These are phyloP conservation scores for Pitta sordida DNA, from an alignment of 2,113 vertebrate species.

Conservation along the genomic window DNA sequence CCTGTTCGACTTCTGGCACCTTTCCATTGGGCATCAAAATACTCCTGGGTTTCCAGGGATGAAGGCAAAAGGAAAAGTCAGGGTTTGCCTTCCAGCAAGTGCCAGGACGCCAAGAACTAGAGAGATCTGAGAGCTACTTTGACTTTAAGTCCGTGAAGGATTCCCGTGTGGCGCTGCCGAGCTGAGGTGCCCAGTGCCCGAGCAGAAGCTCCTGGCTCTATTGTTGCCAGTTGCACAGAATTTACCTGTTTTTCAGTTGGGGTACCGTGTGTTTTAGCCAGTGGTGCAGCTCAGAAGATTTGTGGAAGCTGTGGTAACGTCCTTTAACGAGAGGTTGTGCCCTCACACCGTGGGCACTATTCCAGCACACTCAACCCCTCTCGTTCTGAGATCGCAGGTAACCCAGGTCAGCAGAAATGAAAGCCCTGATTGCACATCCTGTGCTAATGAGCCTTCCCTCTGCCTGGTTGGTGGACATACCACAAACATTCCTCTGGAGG, in stretches of 20 bases:
- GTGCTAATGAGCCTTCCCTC: not conserved
- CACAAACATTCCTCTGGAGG: not conserved
- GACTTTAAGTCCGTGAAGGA: not conserved
- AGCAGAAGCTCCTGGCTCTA: not conserved
- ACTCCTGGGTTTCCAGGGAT: not conserved
- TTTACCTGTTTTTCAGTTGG: not conserved
- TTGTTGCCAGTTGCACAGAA: not conserved
- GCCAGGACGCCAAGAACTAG: not conserved
- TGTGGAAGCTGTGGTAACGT: not conserved
- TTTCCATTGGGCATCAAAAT: not conserved
- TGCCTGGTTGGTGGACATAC: not conserved
- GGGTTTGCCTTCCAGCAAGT: not conserved
- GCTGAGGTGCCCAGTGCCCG: not conserved
- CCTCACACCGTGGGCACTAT: not conserved
- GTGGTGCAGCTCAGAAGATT: not conserved
- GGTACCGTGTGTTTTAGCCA: not conserved
- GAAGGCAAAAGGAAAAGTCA: not conserved
- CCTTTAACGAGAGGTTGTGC: not conserved
- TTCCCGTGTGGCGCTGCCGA: rapidly evolving
- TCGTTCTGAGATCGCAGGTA: not conserved
- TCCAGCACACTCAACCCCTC: not conserved
- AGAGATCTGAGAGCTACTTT: not conserved
- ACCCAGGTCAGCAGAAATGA: not conserved
- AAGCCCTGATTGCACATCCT: not conserved
- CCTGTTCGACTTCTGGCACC: not conserved